Evolutionary conservation across 2,797 vertebrate genomes (phyloP).

Genomic region (Pipistrellus nathusii): DNA sequence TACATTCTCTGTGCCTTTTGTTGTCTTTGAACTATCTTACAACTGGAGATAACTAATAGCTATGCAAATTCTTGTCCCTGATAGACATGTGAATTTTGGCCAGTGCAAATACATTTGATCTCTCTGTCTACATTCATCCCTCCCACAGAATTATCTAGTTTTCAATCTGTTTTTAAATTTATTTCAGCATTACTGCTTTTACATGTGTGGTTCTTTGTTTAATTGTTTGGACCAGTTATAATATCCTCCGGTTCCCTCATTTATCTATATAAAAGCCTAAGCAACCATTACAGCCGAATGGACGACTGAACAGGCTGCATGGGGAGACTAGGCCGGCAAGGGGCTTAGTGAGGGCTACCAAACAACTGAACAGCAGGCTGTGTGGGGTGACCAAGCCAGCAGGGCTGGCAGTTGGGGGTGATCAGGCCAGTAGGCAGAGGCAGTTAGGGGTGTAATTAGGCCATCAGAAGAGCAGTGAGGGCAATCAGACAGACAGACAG

Average conservation of each 20-base stretch:
- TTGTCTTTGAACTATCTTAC: constrained; percentile 1
- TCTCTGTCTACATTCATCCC: not conserved
- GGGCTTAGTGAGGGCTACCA: too few relatives aligned
- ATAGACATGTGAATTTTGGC: constrained; percentile 1
- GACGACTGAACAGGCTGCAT: too few relatives aligned
- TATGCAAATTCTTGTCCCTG: not conserved
- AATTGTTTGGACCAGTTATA: not conserved
- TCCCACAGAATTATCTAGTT: not conserved
- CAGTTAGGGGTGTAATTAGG: too few relatives aligned
- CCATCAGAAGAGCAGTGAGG: too few relatives aligned
- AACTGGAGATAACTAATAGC: not conserved
- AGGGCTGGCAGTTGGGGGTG: too few relatives aligned
- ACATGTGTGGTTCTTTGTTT: not conserved
- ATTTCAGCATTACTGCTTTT: not conserved
- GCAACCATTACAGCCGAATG: too few relatives aligned
- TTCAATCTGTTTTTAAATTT: constrained; percentile 5
- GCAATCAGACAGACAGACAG: too few relatives aligned
- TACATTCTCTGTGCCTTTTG: not conserved
- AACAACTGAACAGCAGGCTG: too few relatives aligned
- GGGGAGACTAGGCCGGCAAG: too few relatives aligned
- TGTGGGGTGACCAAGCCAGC: too few relatives aligned
- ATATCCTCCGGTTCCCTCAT: not conserved
- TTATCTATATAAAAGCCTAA: too few relatives aligned
- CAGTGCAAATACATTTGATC: not conserved
- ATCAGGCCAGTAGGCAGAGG: too few relatives aligned